A percentile compares a stretch with the other conserved stretches of the same genome.
Conservation (phyloP, 2,113 vertebrate genomes). For the Callaeas wilsoni region DNA sequence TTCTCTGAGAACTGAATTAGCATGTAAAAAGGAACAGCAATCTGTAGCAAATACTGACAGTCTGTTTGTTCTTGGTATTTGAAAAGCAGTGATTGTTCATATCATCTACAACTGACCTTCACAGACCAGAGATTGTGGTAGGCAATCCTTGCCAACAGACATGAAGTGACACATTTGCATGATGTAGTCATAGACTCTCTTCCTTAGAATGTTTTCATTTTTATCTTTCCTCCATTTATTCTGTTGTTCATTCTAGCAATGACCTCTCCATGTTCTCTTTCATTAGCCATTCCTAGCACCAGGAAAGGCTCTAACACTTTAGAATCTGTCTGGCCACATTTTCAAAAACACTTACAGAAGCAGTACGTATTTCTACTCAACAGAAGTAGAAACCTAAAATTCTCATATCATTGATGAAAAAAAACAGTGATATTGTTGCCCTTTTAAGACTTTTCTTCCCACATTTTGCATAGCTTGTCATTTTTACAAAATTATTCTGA, state of each 20-base stretch:
- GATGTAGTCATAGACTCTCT: background rate
- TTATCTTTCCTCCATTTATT: background rate
- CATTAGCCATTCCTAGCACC: background rate
- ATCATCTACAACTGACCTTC: background rate
- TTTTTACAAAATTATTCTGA: slow-evolving; percentile 3
- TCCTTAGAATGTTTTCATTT: background rate
- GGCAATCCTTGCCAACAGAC: background rate
- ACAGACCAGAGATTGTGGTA: background rate
- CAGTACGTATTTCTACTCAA: background rate
- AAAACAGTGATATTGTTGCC: background rate
- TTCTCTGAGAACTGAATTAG: background rate
- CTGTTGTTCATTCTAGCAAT: background rate
- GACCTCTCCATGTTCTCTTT: background rate
- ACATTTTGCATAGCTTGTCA: background rate
- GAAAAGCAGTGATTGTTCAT: background rate
- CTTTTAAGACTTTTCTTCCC: background rate
- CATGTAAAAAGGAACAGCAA: background rate
- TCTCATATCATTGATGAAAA: background rate
- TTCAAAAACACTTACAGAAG: background rate
- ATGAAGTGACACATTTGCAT: background rate
- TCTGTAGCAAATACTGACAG: background rate
- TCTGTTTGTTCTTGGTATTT: background rate
- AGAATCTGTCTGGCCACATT: background rate
- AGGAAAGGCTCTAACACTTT: background rate
- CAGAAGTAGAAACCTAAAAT: background rate